Base-by-base conservation (phyloP, 2,113 vertebrate species). In the Psilopogon haemacephalus region DNA sequence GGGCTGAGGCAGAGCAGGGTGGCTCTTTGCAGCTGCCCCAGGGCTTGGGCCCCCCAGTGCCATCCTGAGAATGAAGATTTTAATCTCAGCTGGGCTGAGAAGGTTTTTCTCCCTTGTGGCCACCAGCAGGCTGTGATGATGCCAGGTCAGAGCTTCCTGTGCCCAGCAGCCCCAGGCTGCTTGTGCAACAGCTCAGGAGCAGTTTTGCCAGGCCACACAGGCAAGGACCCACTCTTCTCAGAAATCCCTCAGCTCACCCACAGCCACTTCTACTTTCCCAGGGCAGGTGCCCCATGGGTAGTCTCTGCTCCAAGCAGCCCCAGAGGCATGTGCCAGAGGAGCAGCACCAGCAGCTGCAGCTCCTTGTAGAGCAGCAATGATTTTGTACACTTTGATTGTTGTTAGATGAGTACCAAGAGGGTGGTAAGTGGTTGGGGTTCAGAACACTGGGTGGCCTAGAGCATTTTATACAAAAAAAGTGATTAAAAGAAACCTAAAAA, bases 321-420 rank as follows among this genome's bases (percentile, higher is more conserved):
- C 38, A 0, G 0, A 4, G 55, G 11, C 8, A 5, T 0, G 1
- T 6, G n/a, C 37, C 40, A 4, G 13, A 4, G 11, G 7, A 0
- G 1, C 19, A 71, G 64, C 55, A 19, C 2, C 12, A 20, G 59
- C 55, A 40, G 64, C 54, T 3, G 35, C 11, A 44, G 24, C 23
- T 48, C 73, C 28, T 28, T 11, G 15, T 3, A 13, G 13, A 38
- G 13, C 3, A 56, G 62, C 24, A 44, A 26, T 84, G 5, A 68
- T n/a, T 48, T 13, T 78, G 88, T 89, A 70, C 24, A 74, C 32
- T 54, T 4, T 1, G 20, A 67, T 75, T 30, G 4, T 1, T 68
- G 20, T 44, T 69, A 75, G 21, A 24, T 2, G 4, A 33, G n/a
- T 33, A 69, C 37, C 8, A 33, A 35, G 17, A 33, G 35, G 17